Percentiles rank a stretch among this genome's conserved stretches.
Evolutionary conservation across 2,797 vertebrate species (phyloP).

Genomic region (Craterocephalus amniculus): DNA sequence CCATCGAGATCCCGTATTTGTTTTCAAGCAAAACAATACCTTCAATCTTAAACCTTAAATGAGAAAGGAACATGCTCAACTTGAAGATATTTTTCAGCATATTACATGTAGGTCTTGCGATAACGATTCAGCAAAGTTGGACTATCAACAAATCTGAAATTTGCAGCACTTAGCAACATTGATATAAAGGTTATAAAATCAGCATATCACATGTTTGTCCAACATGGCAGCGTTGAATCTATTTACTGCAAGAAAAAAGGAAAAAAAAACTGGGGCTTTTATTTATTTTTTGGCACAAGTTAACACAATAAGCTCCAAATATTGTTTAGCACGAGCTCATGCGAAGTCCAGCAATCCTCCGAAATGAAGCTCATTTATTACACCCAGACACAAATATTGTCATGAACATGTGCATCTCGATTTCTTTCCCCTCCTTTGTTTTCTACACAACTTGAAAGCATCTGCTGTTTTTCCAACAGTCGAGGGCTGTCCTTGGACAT

Average conservation of each 20-base stretch:
- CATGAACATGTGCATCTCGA: slow-evolving; percentile 49
- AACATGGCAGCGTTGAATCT: slow-evolving; percentile 8
- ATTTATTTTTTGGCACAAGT: too few relatives aligned
- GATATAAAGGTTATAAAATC: background rate
- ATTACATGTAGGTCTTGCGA: slow-evolving; percentile 6
- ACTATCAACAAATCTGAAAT: slow-evolving; percentile 5
- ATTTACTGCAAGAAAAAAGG: slow-evolving; percentile 8
- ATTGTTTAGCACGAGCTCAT: background rate
- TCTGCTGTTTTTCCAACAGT: slow-evolving; percentile 78
- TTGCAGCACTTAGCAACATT: slow-evolving; percentile 1
- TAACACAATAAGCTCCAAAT: background rate
- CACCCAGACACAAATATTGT: slow-evolving; percentile 45
- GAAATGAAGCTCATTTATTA: slow-evolving; percentile 16
- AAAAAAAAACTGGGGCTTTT: background rate
- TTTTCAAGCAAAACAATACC: slow-evolving; percentile 1
- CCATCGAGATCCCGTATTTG: background rate
- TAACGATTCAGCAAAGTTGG: slow-evolving; percentile 16
- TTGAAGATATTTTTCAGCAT: slow-evolving; percentile 6
- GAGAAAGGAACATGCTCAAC: slow-evolving; percentile 6
- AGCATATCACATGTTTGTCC: slow-evolving; percentile 8
- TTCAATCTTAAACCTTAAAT: slow-evolving; percentile 8
- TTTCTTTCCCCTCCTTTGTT: slow-evolving; percentile 36
- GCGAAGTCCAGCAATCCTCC: background rate
- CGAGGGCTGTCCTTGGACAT: slow-evolving; percentile 65
- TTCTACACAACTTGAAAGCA: slow-evolving; percentile 64